Evolutionary conservation across 2,113 vertebrate species (phyloP), one percentile per base, ranked within the genome.

Genomic region (Sminthopsis crassicaudata): DNA sequence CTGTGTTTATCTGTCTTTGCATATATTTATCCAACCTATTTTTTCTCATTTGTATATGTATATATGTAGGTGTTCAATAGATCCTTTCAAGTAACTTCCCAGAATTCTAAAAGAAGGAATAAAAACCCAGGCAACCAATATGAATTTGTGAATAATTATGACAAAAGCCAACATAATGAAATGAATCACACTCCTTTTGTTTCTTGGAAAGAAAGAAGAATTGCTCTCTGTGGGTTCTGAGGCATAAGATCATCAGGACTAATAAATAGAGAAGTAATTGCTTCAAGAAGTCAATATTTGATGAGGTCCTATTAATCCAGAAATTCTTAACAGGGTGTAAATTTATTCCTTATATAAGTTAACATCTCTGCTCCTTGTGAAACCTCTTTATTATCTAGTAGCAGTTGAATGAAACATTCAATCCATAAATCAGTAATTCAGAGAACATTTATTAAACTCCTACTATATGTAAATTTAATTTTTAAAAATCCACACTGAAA

Each of bases 341-440:
- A 48, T 6, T 76, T 92, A 89, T 91, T 94, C 76, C 92, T 42
- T 84, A 42, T 50, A 51, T 88, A 92, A 84, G 95, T 96, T 95
- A 54, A 48, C 5, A 90, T 46, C 24, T 36, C 46, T 90, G 16
- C n/a, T 90, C 30, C 11, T 24, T 11, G 2, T n/a, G 19, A 67
- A 30, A 12, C 25, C 6, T 92, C 9, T 57, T 97, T 76, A 93
- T 11, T 76, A 46, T 89, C 8, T 91, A 16, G 94, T 89, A 89
- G 1, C 90, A 16, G 91, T 90, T 54, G 89, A 89, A 1, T 25
- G 53, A 22, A 89, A 91, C 2, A 42, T 46, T 19, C 1, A 42
- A n/a, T 23, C n/a, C 67, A 42, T 42, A 84, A 84, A 23, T 42
- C 19, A 84, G n/a, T 42, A 1, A 84, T 42, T 42, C 36, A 84